Evolutionary conservation across 2,888 invertebrate species (phyloP).

Genomic region (Reticulitermes lucifugus): DNA sequence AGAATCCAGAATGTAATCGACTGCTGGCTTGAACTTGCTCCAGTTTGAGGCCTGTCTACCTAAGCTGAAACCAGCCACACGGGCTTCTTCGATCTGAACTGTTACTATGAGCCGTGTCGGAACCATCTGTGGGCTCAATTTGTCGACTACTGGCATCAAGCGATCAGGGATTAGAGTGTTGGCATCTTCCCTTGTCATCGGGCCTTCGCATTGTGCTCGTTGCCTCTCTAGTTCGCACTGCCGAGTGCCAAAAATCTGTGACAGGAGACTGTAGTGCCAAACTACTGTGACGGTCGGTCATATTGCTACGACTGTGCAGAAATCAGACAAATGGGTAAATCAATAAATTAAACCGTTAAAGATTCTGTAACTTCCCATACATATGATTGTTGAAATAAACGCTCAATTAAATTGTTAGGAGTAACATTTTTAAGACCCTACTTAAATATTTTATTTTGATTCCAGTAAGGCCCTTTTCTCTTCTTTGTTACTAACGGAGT

Average conservation of each 20-base stretch:
- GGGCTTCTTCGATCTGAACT: neutral
- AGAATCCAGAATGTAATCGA: neutral
- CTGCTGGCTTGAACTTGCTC: neutral
- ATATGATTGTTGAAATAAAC: too few relatives aligned
- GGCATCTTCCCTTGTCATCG: neutral
- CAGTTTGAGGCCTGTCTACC: neutral
- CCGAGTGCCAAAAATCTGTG: neutral
- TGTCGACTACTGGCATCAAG: neutral
- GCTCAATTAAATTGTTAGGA: too few relatives aligned
- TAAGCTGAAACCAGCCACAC: neutral
- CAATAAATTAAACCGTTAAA: neutral
- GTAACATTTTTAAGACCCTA: too few relatives aligned
- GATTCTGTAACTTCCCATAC: too few relatives aligned
- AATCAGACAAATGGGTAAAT: neutral
- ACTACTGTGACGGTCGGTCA: neutral
- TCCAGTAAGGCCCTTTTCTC: too few relatives aligned
- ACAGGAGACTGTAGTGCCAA: neutral
- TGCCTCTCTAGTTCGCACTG: neutral
- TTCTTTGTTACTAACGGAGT: too few relatives aligned
- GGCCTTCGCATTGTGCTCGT: neutral
- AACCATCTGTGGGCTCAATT: neutral
- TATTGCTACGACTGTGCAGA: neutral
- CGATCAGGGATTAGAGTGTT: neutral
- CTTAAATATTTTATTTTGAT: too few relatives aligned
- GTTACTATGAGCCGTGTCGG: constrained; percentile 82